phyloP scores from a whole-genome alignment of 2,113 vertebrate species.

The Stegostoma tigrinum region DNA sequence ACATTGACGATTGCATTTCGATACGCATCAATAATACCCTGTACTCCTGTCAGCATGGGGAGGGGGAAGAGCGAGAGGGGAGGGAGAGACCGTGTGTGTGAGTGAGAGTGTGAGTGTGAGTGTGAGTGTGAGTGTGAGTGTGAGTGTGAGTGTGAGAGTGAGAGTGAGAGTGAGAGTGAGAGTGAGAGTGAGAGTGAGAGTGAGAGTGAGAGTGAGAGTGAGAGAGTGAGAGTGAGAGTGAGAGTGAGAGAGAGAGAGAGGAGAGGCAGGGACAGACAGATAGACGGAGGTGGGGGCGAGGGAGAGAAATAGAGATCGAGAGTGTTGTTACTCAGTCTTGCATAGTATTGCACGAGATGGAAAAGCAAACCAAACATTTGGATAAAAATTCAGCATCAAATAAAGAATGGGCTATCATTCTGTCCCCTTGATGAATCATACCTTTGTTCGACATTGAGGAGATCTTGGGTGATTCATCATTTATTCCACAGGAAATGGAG shows the following conservation, averaged over 20 bases:
- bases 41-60: constrained; percentile 58
- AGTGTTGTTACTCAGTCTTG: neutral
- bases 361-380: constrained; percentile 17
- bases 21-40: constrained; percentile 81
- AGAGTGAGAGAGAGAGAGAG: too few relatives aligned
- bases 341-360: neutral
- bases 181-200: too few relatives aligned
- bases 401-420: neutral
- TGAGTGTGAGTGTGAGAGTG: too few relatives aligned
- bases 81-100: too few relatives aligned
- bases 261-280: too few relatives aligned
- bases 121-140: too few relatives aligned
- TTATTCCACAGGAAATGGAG: neutral
- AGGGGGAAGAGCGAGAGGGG: too few relatives aligned
- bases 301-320: neutral
- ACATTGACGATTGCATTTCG: constrained; percentile 69
- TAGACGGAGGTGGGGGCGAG: too few relatives aligned
- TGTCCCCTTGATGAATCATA: neutral
- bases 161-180: too few relatives aligned
- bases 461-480: neutral
- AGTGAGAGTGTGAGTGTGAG: too few relatives aligned
- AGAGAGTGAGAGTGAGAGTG: too few relatives aligned
- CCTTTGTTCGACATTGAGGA: neutral
- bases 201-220: too few relatives aligned
- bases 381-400: neutral